Percentiles rank a stretch among this genome's conserved stretches.
These are phyloP conservation scores for Scaptomyza cyrtandrae DNA, from an alignment of 2,888 invertebrate genomes.

Conservation along the genomic window DNA sequence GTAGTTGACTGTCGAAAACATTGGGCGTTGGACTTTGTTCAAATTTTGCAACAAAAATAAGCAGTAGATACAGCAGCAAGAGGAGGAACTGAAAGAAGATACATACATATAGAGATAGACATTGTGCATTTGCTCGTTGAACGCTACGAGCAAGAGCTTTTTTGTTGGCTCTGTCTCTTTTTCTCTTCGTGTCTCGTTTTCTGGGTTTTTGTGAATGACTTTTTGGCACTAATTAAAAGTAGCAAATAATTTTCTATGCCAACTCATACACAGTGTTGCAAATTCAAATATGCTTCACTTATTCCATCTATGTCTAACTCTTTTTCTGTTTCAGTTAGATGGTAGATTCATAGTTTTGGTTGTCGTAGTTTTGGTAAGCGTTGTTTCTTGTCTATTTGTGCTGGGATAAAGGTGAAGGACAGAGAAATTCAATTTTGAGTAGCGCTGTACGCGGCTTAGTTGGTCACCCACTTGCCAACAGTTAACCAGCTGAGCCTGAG, in stretches of 20 bases:
- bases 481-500: not conserved
- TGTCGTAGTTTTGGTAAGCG: conserved; percentile 34
- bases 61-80: conserved; percentile 3
- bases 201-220: conserved; percentile 68
- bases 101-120: conserved; percentile 20
- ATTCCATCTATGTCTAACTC: not conserved
- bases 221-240: conserved; percentile 82
- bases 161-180: conserved; percentile 11
- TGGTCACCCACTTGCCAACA: not conserved
- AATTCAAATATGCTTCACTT: conserved; percentile 18
- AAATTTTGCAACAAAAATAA: conserved; percentile 49
- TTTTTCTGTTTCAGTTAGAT: conserved; percentile 15
- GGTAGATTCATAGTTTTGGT: conserved; percentile 31
- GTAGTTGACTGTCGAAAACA: conserved; percentile 2
- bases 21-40: conserved; percentile 32
- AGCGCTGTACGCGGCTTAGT: not conserved
- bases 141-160: conserved; percentile 10
- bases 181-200: not conserved
- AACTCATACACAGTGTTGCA: conserved; percentile 44
- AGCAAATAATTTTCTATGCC: conserved; percentile 73
- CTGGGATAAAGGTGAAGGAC: not conserved
- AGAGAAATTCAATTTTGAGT: not conserved
- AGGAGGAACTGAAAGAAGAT: conserved; percentile 7
- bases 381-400: conserved; percentile 35
- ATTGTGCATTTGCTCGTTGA: conserved; percentile 49